Conservation (phyloP, 2,797 vertebrate genomes). For the Bryconaethiops microstoma region DNA sequence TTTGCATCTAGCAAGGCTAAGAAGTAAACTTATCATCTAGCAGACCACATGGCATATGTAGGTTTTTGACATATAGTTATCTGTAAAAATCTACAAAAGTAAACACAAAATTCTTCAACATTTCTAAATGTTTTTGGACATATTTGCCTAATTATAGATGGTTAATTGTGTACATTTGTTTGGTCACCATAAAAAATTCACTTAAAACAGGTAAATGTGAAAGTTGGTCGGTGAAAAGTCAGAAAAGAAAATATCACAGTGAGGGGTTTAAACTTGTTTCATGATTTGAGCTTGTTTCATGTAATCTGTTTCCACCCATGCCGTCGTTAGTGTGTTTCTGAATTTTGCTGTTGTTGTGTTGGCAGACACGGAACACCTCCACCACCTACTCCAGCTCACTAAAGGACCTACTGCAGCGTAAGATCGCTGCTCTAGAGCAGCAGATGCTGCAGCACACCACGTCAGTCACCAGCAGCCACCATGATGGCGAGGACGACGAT, state of each 20-base stretch:
- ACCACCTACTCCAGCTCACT: conserved; percentile 79
- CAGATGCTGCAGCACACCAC: conserved; percentile 74
- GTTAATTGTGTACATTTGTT: too few relatives aligned
- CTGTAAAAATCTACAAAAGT: too few relatives aligned
- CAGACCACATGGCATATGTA: too few relatives aligned
- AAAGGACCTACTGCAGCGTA: conserved; percentile 83
- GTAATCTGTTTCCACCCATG: not conserved
- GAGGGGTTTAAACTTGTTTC: not conserved
- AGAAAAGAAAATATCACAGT: not conserved
- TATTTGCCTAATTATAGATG: too few relatives aligned
- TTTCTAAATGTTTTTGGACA: too few relatives aligned
- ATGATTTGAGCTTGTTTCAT: not conserved
- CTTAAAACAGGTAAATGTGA: too few relatives aligned
- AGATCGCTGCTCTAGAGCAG: conserved; percentile 80
- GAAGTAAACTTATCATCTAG: too few relatives aligned
- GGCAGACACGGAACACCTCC: conserved; percentile 80
- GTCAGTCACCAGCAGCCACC: conserved; percentile 40
- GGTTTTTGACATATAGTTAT: too few relatives aligned
- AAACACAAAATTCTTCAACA: too few relatives aligned
- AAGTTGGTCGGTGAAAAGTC: not conserved
- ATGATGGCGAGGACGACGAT: conserved; percentile 5
- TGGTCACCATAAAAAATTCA: too few relatives aligned
- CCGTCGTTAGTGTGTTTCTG: not conserved
- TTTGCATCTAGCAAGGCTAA: too few relatives aligned
- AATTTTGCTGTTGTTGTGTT: conserved; percentile 28